Base-by-base conservation (phyloP, 2,888 invertebrate genomes). In the Lymantria monacha region DNA sequence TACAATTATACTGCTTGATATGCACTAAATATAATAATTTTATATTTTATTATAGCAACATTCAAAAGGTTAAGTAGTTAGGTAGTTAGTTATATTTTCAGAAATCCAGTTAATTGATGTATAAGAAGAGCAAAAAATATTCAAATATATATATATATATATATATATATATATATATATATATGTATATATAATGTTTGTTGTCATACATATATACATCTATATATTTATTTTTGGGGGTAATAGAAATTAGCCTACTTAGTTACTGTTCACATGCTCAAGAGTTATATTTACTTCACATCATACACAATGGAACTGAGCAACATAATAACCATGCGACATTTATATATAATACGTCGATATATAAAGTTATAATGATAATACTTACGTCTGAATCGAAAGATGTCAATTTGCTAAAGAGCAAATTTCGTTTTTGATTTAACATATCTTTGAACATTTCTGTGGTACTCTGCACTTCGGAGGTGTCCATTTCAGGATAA, bases 361-460 rank as follows among this genome's bases (percentile, higher is more conserved):
- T n/a, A 38, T n/a, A 38, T n/a, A 10, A 33, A n/a, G n/a, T n/a
- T 31, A 1, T n/a, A 41, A 9, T 3, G 1, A 3, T 42, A 48
- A 69, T 77, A 93, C 95, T 94, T 93, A 97, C 97, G 88, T 98
- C 98, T 0, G 97, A 97, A 74, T 96, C 98, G 81, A 95, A 97
- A 8, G 96, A 98, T 50, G 97, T 96, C 51, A 98, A 91, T 87
- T 96, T 97, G 81, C 96, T 96, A 61, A 97, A 92, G 30, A 97
- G 92, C 72, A 96, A 93, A 76, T 97, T 96, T 65, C 97, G 94
- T 84, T 98, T 98, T 80, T 97, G 97, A 64, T 96, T 97, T 67
- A 98, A 93, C 93, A 98, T 95, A 74, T 98, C 98, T 75, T 97
- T 95, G 81, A 98, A 96, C 94, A 98, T 97, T 74, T 98, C 98